Evolutionary conservation across 2,113 vertebrate genomes (phyloP).

Genomic region (Glaucomys volans): DNA sequence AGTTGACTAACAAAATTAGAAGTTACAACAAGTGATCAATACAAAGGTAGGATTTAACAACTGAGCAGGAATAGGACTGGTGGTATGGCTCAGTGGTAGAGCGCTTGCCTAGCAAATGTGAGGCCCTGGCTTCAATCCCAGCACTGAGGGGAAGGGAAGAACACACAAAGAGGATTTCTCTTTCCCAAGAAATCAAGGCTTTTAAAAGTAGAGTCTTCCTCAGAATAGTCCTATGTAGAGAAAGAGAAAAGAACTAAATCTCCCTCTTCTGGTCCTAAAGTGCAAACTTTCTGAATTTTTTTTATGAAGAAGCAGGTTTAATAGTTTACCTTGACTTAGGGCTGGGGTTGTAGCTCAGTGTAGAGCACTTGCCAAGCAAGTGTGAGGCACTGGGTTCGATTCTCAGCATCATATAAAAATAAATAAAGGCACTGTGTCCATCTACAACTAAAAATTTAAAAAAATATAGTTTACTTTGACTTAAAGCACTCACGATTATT

Average conservation of each 20-base stretch:
- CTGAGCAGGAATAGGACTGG: neutral
- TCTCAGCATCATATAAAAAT: too few species aligned
- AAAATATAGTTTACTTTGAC: neutral
- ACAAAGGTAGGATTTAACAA: neutral
- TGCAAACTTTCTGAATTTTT: conserved; percentile 12
- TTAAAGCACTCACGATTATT: conserved; percentile 19
- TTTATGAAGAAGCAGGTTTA: neutral
- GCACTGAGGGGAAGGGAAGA: neutral
- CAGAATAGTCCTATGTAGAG: neutral
- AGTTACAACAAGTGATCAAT: neutral
- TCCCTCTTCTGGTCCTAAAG: neutral
- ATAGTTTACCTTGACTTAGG: neutral
- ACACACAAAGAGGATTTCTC: neutral
- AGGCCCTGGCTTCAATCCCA: neutral
- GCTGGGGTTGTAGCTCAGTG: too few species aligned
- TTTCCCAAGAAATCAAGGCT: neutral
- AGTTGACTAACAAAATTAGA: neutral
- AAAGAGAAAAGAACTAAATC: neutral
- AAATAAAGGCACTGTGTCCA: too few species aligned
- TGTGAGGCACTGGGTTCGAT: too few species aligned
- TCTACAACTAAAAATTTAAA: too few species aligned
- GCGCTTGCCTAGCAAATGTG: neutral
- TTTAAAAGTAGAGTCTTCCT: neutral
- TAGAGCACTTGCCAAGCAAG: too few species aligned
- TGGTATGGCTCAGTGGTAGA: neutral